A percentile compares a stretch with the other conserved stretches of the same genome.
These are phyloP conservation scores for Lytechinus pictus DNA, from an alignment of 35 echinoderm and acorn worm species.

Conservation along the genomic window DNA sequence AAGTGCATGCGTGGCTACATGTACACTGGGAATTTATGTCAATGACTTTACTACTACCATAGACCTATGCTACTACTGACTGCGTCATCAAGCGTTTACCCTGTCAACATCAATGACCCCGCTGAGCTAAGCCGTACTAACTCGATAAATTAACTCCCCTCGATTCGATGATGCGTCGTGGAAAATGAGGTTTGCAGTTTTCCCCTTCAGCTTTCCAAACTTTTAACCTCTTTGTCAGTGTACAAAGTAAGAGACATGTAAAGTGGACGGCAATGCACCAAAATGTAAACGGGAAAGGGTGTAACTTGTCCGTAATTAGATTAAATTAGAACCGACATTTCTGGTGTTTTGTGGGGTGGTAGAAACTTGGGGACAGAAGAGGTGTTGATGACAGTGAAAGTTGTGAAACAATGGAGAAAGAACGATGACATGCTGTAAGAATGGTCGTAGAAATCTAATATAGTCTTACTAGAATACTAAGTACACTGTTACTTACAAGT, in stretches of 20 bases:
- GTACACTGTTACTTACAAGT: no score
- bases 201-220: background rate
- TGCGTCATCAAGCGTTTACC: background rate
- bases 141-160: background rate
- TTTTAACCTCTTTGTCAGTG: background rate
- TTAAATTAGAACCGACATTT: conserved; percentile 21
- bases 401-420: background rate
- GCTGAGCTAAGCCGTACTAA: conserved; percentile 22
- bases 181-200: background rate
- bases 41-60: background rate
- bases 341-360: background rate
- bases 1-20: background rate
- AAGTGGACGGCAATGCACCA: background rate
- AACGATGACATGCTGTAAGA: background rate
- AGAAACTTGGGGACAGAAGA: background rate
- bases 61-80: no score
- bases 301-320: conserved; percentile 35
- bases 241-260: background rate
- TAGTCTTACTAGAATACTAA: no score
- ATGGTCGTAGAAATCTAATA: background rate
- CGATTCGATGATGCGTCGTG: background rate
- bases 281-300: conserved; percentile 31
- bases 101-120: conserved; percentile 20
- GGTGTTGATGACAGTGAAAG: background rate
- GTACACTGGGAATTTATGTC: background rate